Conservation (phyloP, 2,888 invertebrate species). For the Scaptomyza tumidula region DNA sequence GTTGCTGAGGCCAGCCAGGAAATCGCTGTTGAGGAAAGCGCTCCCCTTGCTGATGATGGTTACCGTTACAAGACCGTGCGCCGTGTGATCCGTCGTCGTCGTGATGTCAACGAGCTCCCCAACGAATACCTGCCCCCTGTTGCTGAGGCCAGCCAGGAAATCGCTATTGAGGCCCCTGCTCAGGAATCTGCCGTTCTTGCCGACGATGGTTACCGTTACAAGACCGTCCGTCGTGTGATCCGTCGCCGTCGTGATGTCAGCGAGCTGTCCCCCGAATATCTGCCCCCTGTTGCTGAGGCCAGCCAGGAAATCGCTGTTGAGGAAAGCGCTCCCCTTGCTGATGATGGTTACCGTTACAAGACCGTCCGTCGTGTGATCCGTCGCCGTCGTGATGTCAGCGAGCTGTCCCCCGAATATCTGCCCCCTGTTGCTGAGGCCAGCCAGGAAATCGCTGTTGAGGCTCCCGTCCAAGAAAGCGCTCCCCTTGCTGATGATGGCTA, state of each 20-base stretch:
- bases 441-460: constrained; percentile 45
- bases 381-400: constrained; percentile 76
- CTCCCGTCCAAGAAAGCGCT: constrained; percentile 34
- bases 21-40: constrained; percentile 16
- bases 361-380: constrained; percentile 70
- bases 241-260: constrained; percentile 61
- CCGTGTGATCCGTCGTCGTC: constrained; percentile 71
- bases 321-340: constrained; percentile 45
- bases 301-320: constrained; percentile 36
- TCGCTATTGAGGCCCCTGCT: constrained; percentile 25
- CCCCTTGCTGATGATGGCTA: constrained; percentile 62
- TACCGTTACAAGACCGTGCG: constrained; percentile 76
- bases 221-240: constrained; percentile 62
- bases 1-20: constrained; percentile 35
- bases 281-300: constrained; percentile 55
- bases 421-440: constrained; percentile 61
- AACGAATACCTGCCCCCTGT: constrained; percentile 54
- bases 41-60: constrained; percentile 67
- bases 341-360: constrained; percentile 76
- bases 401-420: constrained; percentile 69
- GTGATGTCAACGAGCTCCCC: constrained; percentile 71
- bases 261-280: constrained; percentile 52
- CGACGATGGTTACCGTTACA: constrained; percentile 67
- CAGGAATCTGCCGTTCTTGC: constrained; percentile 45
- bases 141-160: constrained; percentile 20